Base-by-base conservation (phyloP, 2,888 invertebrate species). In the Lottia gigantea region DNA sequence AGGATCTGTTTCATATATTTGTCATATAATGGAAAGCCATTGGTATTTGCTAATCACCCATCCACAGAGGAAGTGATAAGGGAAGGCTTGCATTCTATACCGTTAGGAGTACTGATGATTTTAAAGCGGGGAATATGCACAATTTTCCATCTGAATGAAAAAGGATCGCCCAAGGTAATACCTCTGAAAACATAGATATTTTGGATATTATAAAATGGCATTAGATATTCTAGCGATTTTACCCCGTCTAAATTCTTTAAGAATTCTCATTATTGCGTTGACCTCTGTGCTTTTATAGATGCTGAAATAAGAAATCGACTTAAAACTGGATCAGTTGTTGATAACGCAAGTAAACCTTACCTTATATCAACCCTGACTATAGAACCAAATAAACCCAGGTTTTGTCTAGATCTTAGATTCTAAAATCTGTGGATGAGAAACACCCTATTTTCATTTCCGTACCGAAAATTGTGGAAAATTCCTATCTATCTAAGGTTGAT, bases 401-500 rank as follows among this genome's bases (percentile, higher is more conserved):
- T 75, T 1, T 75, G 75, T 40, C 71, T 71, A 66, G 73, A 75
- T 47, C 69, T 73, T 46, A 23, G 73, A 15, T 75, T 70, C 66
- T 23, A 73, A 25, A 73, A 73, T 47, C 26, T 71, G 3, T 73
- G 68, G 71, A 66, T 73, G 23, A 25, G 26, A 25, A 73, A 73
- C 65, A 63, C 46, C 15, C 66, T 70, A 15, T 75, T 73, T 61
- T 8, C 23, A 14, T 45, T 23, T 69, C 73, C 0, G 66, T 75
- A n/a, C 73, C 68, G 15, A 46, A 64, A 15, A 31, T 75, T 23
- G 46, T 73, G n/a, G 26, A 64, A 26, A 64, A 65, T 46, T 23
- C n/a, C 1, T 71, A 46, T 25, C 63, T 75, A 55, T 55, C 64
- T 1, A 46, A 45, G 3, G 11, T 71, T 8, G 75, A 73, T 64